Conservation (phyloP, 2,113 vertebrate species). For the Spizaetus ornatus region DNA sequence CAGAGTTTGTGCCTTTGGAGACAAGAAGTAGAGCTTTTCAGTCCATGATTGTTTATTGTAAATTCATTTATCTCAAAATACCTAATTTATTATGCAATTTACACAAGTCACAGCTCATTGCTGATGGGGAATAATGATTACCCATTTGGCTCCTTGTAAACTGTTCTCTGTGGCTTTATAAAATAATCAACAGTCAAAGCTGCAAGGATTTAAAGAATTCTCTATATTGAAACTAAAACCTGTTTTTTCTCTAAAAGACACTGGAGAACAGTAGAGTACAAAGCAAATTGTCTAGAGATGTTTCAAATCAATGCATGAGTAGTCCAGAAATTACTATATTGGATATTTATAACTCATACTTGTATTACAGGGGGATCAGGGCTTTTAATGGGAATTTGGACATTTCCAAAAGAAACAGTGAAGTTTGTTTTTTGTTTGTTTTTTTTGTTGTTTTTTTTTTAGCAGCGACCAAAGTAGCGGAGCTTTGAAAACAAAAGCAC, state of each 20-base stretch:
- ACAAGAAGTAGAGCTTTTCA: slow-evolving; percentile 70
- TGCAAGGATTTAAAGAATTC: slow-evolving; percentile 42
- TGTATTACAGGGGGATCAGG: not conserved
- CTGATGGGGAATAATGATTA: slow-evolving; percentile 65
- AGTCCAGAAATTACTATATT: not conserved
- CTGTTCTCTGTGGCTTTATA: slow-evolving; percentile 53
- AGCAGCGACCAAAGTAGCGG: not conserved
- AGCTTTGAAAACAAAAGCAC: not conserved
- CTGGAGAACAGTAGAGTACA: not conserved
- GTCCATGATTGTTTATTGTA: slow-evolving; percentile 58
- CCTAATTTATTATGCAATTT: slow-evolving; percentile 62
- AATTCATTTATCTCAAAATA: slow-evolving; percentile 65
- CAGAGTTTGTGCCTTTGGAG: slow-evolving; percentile 73
- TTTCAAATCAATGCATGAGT: not conserved
- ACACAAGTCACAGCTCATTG: slow-evolving; percentile 54
- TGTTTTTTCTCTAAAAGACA: not conserved
- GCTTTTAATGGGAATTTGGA: not conserved
- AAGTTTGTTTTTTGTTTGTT: not conserved
- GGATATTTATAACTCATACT: not conserved
- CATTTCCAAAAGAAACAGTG: not conserved
- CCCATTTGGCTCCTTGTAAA: slow-evolving; percentile 59
- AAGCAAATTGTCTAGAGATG: not conserved
- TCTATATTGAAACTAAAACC: not conserved
- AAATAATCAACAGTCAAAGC: slow-evolving; percentile 53
- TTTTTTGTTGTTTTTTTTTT: not conserved